These are phyloP conservation scores for Aotus griseimembra DNA, from an alignment of 2,797 vertebrate genomes.

Conservation along the genomic window DNA sequence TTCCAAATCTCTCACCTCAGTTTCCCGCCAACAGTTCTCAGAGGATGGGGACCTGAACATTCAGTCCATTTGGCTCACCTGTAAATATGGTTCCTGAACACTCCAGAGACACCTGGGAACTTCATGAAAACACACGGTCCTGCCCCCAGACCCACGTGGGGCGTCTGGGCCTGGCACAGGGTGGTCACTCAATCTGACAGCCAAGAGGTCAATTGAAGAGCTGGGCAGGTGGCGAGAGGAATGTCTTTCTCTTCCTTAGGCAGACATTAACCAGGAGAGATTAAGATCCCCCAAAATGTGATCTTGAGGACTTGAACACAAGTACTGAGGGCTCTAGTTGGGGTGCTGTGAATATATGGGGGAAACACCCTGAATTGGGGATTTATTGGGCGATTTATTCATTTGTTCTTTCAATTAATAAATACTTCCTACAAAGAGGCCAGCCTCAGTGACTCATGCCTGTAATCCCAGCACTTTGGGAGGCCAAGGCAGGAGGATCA, in stretches of 20 bases:
- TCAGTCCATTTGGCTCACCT: neutral
- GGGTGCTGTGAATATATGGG: neutral
- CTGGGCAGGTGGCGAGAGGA: too few relatives aligned
- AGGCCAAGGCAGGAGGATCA: too few relatives aligned
- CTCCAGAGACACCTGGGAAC: neutral
- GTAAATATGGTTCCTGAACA: neutral
- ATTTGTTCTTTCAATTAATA: neutral
- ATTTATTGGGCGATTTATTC: neutral
- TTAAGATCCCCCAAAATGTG: neutral
- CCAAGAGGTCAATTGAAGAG: rapidly evolving
- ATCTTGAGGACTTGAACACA: neutral
- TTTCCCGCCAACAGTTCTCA: neutral
- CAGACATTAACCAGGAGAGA: neutral
- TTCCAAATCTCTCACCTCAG: neutral
- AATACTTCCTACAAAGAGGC: neutral
- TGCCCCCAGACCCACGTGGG: neutral
- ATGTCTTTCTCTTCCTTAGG: neutral
- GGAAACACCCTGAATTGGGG: neutral
- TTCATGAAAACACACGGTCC: neutral
- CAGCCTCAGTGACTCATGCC: too few relatives aligned
- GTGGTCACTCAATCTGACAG: too few relatives aligned
- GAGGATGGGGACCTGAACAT: neutral
- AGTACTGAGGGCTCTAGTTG: neutral
- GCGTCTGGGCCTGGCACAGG: neutral
- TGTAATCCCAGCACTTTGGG: too few relatives aligned